Conservation (phyloP, 2,113 vertebrate species). For the Enhydra lutris region DNA sequence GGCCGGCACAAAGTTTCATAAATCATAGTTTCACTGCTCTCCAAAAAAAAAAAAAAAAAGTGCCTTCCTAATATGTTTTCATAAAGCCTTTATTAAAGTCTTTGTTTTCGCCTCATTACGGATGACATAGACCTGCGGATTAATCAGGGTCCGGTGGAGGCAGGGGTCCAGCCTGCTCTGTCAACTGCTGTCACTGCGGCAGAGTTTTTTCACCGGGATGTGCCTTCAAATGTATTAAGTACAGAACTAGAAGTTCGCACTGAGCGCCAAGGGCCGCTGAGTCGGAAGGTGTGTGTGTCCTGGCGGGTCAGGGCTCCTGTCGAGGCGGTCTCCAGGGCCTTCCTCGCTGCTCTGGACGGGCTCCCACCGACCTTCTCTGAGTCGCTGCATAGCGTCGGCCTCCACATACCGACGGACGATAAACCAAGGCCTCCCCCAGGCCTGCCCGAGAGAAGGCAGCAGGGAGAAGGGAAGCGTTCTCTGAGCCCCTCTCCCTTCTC, state of each 20-base stretch:
- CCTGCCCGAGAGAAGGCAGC: not conserved
- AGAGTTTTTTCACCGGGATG: accelerated
- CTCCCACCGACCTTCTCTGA: not conserved
- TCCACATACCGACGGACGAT: accelerated
- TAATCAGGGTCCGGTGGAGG: accelerated
- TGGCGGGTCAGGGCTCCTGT: accelerated
- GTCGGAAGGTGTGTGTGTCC: accelerated
- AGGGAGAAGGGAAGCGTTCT: accelerated
- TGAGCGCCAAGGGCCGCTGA: accelerated
- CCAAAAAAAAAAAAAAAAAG: not conserved
- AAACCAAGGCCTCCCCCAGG: not conserved
- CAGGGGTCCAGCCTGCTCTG: too few species aligned
- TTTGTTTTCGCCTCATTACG: not conserved
- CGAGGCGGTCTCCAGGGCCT: accelerated
- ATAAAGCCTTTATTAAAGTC: not conserved
- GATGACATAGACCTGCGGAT: accelerated
- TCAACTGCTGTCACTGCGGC: accelerated
- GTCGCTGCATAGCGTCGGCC: accelerated
- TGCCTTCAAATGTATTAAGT: not conserved
- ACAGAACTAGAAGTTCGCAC: accelerated
- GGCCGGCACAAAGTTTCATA: not conserved
- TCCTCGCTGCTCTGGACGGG: accelerated
- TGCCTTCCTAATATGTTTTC: not conserved
- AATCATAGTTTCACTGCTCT: not conserved
- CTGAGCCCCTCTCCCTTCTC: too few species aligned